Conservation (phyloP, 2,888 invertebrate species). For the Hydroisotoma schaefferi region DNA sequence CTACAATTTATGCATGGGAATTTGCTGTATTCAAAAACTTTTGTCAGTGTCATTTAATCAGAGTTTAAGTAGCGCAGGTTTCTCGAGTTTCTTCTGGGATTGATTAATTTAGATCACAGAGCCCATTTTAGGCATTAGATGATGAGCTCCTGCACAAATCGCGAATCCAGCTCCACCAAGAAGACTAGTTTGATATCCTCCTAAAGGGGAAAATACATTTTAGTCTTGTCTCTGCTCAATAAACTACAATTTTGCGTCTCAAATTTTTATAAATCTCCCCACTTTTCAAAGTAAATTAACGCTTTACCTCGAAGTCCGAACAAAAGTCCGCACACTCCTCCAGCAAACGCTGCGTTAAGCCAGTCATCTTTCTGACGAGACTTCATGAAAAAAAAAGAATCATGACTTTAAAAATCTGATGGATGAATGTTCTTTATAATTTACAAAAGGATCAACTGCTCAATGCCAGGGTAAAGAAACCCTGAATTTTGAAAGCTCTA, state of each 20-base stretch:
- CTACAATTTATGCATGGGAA: no score
- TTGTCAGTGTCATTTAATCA: no score
- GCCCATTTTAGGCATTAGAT: no score
- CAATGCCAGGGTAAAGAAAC: no score
- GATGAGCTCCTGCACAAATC: conserved; percentile 1
- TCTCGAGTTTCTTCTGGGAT: no score
- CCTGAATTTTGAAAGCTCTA: no score
- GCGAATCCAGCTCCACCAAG: conserved; percentile 10
- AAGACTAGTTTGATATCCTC: conserved; percentile 12
- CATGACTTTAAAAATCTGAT: no score
- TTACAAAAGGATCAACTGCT: no score
- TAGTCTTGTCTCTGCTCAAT: background rate
- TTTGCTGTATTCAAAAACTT: no score
- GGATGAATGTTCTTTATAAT: background rate
- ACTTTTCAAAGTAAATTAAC: background rate
- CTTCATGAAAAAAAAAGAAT: background rate
- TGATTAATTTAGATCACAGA: no score
- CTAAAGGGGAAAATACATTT: conserved; percentile 1
- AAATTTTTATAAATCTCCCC: background rate
- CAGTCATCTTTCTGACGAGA: conserved; percentile 8
- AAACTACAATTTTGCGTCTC: background rate
- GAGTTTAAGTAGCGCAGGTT: no score
- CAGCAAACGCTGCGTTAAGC: conserved; percentile 16
- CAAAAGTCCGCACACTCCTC: conserved; percentile 13
- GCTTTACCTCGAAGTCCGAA: conserved; percentile 24